These are phyloP conservation scores for Caerostris darwini DNA, from an alignment of 1,140 invertebrate genomes.

Conservation along the genomic window DNA sequence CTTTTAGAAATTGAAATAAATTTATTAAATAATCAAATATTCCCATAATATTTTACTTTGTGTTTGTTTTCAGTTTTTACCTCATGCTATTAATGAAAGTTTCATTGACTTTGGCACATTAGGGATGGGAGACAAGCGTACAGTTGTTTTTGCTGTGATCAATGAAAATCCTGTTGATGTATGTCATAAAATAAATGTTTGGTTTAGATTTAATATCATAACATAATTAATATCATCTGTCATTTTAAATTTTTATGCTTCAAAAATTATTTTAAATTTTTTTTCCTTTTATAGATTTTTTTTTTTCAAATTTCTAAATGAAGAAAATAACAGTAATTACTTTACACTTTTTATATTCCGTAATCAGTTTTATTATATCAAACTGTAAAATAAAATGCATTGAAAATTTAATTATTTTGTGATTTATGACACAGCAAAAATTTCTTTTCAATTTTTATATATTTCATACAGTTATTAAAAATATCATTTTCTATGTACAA, in stretches of 20 bases:
- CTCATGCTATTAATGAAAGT: conserved; percentile 83
- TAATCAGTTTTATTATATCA: no score
- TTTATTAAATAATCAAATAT: no score
- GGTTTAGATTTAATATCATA: not conserved
- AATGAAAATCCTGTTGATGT: conserved; percentile 90
- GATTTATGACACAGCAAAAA: no score
- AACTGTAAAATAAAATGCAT: no score
- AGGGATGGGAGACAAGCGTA: conserved; percentile 86
- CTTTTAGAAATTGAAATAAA: no score
- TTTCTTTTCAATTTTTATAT: no score
- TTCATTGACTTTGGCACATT: conserved; percentile 89
- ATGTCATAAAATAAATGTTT: conserved; percentile 78
- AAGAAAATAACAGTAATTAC: no score
- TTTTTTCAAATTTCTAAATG: not conserved
- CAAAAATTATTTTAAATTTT: no score
- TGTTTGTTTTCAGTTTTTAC: conserved; percentile 81
- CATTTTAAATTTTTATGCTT: not conserved
- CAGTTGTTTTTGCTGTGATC: conserved; percentile 87
- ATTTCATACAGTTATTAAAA: no score
- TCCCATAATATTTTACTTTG: not conserved
- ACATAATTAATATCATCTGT: not conserved
- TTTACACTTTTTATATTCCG: no score
- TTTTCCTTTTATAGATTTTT: not conserved
- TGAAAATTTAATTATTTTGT: no score
- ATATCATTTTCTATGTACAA: no score